Conservation (phyloP, 2,888 invertebrate species). For the Sympetrum striolatum region DNA sequence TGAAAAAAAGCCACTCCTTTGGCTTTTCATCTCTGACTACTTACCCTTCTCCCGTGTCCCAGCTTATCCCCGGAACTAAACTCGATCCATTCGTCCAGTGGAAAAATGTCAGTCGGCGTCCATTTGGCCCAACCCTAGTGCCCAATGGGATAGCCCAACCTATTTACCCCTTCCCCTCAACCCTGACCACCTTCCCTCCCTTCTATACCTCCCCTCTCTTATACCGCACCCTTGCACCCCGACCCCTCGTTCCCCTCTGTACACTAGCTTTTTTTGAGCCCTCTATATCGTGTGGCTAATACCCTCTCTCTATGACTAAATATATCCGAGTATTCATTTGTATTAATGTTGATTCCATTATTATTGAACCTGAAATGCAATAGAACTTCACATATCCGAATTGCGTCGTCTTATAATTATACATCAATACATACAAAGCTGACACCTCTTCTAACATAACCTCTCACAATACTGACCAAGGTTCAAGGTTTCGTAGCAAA, state of each 20-base stretch:
- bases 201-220: too few relatives aligned
- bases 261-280: background rate
- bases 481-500: too few relatives aligned
- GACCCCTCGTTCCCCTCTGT: background rate
- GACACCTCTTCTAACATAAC: too few relatives aligned
- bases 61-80: background rate
- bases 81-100: background rate
- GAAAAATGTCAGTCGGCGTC: background rate
- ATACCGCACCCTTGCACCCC: background rate
- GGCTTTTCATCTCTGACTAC: background rate
- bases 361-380: too few relatives aligned
- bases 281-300: too few relatives aligned
- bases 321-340: too few relatives aligned
- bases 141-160: background rate
- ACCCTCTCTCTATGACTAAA: too few relatives aligned
- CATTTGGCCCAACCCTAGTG: background rate
- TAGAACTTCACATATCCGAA: too few relatives aligned
- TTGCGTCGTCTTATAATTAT: too few relatives aligned
- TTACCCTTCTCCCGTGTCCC: background rate
- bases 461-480: too few relatives aligned
- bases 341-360: too few relatives aligned
- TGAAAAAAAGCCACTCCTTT: background rate
- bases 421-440: too few relatives aligned
- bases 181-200: background rate
- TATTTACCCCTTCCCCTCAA: background rate